Evolutionary conservation across 2,888 invertebrate species (phyloP).

Genomic region (Cantharis rustica): DNA sequence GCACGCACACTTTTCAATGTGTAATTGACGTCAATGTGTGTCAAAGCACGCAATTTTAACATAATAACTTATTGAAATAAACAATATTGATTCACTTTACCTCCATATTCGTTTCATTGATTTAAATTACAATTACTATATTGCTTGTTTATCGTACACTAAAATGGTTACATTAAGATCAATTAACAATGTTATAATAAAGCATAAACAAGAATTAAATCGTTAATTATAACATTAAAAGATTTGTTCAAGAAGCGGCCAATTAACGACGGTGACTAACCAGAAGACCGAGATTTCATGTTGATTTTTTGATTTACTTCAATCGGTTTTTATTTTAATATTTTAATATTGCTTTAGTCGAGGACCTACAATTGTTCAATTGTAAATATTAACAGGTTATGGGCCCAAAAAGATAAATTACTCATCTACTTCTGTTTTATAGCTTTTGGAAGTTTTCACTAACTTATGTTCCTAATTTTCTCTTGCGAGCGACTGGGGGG

Average conservation of each 20-base stretch:
- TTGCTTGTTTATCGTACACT: not conserved
- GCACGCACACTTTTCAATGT: slow-evolving; percentile 1
- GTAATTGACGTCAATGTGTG: slow-evolving; percentile 22
- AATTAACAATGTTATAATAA: not conserved
- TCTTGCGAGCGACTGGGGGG: no score
- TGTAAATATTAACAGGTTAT: no score
- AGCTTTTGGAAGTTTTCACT: no score
- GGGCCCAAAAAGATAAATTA: no score
- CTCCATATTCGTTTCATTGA: slow-evolving; percentile 1
- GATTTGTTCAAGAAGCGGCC: not conserved
- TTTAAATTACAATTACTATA: slow-evolving; percentile 5
- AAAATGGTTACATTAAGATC: not conserved
- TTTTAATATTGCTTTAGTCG: no score
- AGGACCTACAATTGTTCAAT: no score
- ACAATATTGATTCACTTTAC: slow-evolving; percentile 9
- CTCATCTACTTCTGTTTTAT: no score
- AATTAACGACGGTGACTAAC: not conserved
- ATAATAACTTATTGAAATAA: slow-evolving; percentile 13
- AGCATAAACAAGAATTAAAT: not conserved
- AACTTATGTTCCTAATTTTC: no score
- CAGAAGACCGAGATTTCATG: not conserved
- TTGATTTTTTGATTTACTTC: not conserved
- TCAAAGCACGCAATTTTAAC: slow-evolving; percentile 19
- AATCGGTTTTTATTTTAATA: no score
- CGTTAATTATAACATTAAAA: not conserved